Evolutionary conservation across 2,888 invertebrate species (phyloP).

Genomic region (Drosophila emarginata): DNA sequence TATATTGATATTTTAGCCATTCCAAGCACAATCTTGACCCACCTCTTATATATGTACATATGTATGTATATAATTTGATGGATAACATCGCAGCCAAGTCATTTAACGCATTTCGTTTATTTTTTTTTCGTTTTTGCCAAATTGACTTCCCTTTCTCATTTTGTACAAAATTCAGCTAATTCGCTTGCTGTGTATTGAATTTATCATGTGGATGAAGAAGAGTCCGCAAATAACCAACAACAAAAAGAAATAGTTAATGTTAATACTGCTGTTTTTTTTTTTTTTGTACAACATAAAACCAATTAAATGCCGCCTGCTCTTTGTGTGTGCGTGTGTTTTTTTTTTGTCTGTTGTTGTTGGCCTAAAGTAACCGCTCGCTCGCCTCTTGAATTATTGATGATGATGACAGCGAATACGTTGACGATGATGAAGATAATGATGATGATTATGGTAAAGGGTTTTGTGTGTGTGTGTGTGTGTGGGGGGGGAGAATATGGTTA

Average conservation of each 20-base stretch:
- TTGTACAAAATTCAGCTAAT: constrained; percentile 16
- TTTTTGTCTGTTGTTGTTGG: constrained; percentile 1
- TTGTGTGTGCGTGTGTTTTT: background rate
- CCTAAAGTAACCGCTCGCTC: constrained; percentile 20
- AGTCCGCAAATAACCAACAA: background rate
- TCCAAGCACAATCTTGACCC: no score
- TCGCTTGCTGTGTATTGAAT: constrained; percentile 23
- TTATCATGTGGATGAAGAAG: constrained; percentile 28
- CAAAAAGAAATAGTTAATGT: constrained; percentile 13
- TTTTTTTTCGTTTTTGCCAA: constrained; percentile 8
- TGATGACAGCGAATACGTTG: constrained; percentile 27
- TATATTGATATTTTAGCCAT: no score
- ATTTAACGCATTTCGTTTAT: no score
- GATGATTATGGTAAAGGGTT: constrained; percentile 3
- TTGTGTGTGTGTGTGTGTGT: constrained; percentile 1
- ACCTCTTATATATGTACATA: no score
- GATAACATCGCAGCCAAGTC: no score
- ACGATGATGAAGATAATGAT: constrained; percentile 5
- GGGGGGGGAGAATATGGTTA: background rate
- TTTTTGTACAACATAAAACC: constrained; percentile 45
- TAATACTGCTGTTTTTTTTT: constrained; percentile 1
- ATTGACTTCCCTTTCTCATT: background rate
- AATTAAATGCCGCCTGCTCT: constrained; percentile 35
- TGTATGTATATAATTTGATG: no score
- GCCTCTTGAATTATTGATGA: constrained; percentile 47